Base-by-base conservation (phyloP, 2,797 vertebrate species). In the Scarus forsteni region DNA sequence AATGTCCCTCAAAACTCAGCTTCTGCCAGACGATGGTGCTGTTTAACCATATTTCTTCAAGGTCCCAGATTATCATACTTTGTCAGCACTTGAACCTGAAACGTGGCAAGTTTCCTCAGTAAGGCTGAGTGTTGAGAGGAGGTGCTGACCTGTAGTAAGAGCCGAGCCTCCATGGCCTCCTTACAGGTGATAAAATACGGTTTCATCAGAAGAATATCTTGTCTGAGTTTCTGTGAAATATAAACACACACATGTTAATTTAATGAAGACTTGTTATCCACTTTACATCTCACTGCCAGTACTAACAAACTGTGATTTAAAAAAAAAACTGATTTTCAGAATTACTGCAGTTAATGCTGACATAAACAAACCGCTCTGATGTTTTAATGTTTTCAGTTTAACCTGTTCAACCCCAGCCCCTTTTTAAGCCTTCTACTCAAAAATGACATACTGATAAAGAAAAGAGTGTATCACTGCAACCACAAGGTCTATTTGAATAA, bases 131-230 rank as follows among this genome's bases (percentile, higher is more conserved):
- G 39, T 10, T 19, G 45, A 18, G 57, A 59, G 49, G 0, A 12
- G 5, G 50, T 43, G 44, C 94, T 86, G 52, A 97, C 98, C 95
- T 99, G 97, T 48, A 99, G 90, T 62, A 99, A 93, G 50, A 99
- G 91, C 19, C 97, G 95, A 0, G 97, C 96, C 77, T 98, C 97
- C 97, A 99, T 97, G 0, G 98, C 98, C 81, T 99, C 98, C 85
- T 96, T 98, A 89, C 98, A 99, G 7, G 98, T 98, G 83, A 99
- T 96, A 87, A 99, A 98, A 89, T 99, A 99, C 0, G 98, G 98
- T 92, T 99, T 99, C 98, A 99, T 99, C 59, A 98, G 87, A 70
- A 99, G 92, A 86, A 99, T 98, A 85, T 99, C 98, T 91, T 99
- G 98, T 60, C 97, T 97, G 49, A 99, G 94, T 88, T 99, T 99